Evolutionary conservation across 2,113 vertebrate genomes (phyloP), one percentile per base, ranked within the genome.

Genomic region (Paracanthobrama guichenoti): DNA sequence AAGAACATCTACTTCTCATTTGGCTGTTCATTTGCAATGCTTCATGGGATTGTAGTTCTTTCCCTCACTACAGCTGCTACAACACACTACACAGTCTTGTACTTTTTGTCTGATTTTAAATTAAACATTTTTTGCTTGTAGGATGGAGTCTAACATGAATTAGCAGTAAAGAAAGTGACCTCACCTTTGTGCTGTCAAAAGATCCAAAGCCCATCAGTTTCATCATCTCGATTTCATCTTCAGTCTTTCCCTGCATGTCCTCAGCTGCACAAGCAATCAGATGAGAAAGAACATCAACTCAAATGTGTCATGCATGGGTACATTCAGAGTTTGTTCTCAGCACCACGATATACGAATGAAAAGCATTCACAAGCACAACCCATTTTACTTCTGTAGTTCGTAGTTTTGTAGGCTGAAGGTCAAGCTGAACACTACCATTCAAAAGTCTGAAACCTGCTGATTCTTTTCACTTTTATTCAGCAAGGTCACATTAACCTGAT

Each of bases 181-280:
- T 96, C 89, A 97, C 97, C 93, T 99, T 99, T 0, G 95, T 96
- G 1, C 93, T 94, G 80, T 98, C 93, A 44, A 99, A 99, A 2
- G 94, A 90, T 50, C 90, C 91, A 81, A 99, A 99, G 6, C 97
- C 98, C 98, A 99, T 99, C 83, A 91, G 85, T 84, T 98, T 99
- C 96, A 99, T 98, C 98, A 99, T 98, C 93, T 99, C 98, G 0
- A 99, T 99, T 88, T 99, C 98, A 86, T 99, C 98, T 35, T 99
- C 97, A 0, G 97, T 98, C 92, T 99, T 99, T 26, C 97, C 97
- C 87, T 98, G 91, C 92, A 99, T 91, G 88, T 99, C 98, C 50
- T 98, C 97, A 86, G 94, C 98, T 99, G 90, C 28, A 85, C n/a
- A 67, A 86, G 35, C 80, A 66, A 88, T 22, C 59, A 76, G 66